A percentile compares a stretch with the other conserved stretches of the same genome.
These are phyloP conservation scores for Pachycephus smyrnensis DNA, from an alignment of 2,888 invertebrate species.

Conservation along the genomic window DNA sequence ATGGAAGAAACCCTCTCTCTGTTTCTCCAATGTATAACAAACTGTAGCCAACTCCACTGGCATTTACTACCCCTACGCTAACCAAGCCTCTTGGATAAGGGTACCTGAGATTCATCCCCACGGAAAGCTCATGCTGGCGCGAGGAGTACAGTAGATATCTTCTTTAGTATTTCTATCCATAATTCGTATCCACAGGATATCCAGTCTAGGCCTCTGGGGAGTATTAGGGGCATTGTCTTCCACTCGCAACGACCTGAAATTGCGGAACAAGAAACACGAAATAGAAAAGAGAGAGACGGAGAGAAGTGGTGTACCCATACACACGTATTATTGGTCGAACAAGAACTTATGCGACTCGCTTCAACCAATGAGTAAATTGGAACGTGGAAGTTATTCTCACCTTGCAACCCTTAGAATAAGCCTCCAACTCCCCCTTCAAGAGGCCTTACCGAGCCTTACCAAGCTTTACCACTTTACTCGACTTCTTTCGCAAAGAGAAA, in stretches of 20 bases:
- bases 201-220: slow-evolving; percentile 19
- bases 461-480: too few species aligned
- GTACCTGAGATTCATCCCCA: neutral
- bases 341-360: too few species aligned
- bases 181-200: neutral
- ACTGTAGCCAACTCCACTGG: neutral
- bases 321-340: too few species aligned
- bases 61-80: neutral
- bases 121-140: neutral
- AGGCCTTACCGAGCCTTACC: too few species aligned
- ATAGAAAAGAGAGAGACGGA: too few species aligned
- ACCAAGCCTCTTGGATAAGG: neutral
- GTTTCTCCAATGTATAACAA: neutral
- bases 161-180: neutral
- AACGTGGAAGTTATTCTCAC: too few species aligned
- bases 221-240: slow-evolving; percentile 2
- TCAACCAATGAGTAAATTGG: too few species aligned
- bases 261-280: too few species aligned
- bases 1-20: neutral
- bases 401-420: too few species aligned
- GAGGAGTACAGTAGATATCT: neutral
- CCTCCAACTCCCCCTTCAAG: too few species aligned
- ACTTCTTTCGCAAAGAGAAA: neutral
- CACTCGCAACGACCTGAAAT: too few species aligned
- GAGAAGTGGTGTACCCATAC: too few species aligned